phyloP scores from a whole-genome alignment of 1,140 invertebrate species.

The Polyergus mexicanus region DNA sequence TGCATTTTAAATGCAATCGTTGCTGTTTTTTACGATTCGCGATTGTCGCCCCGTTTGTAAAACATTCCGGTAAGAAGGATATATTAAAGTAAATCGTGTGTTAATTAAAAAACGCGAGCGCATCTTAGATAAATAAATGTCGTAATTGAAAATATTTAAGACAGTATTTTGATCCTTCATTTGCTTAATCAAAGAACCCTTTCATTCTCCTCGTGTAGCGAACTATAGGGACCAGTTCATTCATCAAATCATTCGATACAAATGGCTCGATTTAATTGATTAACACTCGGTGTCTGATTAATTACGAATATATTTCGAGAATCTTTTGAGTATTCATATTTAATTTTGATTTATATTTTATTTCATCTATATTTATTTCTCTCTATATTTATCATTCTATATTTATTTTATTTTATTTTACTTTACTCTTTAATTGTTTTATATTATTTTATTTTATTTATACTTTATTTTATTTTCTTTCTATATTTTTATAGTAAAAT shows the following conservation, averaged over 20 bases:
- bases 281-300: conserved; percentile 15
- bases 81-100: conserved; percentile 43
- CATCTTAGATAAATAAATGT: neutral
- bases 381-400: neutral
- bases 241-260: conserved; percentile 8
- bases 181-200: conserved; percentile 13
- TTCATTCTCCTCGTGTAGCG: neutral
- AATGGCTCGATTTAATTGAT: conserved; percentile 31
- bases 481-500: neutral
- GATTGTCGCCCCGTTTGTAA: conserved; percentile 30
- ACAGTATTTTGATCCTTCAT: neutral
- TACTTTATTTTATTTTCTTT: conserved; percentile 29
- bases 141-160: conserved; percentile 48
- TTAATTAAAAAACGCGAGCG: conserved; percentile 1
- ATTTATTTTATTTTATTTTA: conserved; percentile 9
- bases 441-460: neutral
- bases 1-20: neutral
- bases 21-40: neutral
- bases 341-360: neutral
- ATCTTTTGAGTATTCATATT: neutral
- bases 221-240: conserved; percentile 1
- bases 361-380: neutral
- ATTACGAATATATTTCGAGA: neutral
- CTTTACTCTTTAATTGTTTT: neutral
- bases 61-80: neutral